Evolutionary conservation across 2,113 vertebrate species (phyloP).

Genomic region (Motacilla alba): DNA sequence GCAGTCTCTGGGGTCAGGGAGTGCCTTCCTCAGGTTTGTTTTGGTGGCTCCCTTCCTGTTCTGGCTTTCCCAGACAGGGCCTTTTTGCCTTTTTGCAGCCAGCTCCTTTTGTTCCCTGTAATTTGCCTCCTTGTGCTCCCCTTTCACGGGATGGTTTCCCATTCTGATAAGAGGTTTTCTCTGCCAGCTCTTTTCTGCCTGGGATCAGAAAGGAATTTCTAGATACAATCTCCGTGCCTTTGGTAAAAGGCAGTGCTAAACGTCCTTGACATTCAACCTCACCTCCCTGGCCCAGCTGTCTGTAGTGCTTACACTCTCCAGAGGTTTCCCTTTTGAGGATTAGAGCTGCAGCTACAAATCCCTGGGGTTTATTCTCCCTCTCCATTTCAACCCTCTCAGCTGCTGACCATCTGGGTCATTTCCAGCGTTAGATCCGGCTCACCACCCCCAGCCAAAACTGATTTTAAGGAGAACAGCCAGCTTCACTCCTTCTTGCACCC

Average conservation of each 20-base stretch:
- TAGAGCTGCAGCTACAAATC: not conserved
- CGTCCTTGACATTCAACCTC: not conserved
- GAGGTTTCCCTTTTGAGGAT: not conserved
- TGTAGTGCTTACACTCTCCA: not conserved
- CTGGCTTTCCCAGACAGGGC: not conserved
- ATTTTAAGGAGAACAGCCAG: not conserved
- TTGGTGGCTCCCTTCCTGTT: not conserved
- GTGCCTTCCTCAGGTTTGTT: not conserved
- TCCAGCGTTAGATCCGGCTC: not conserved
- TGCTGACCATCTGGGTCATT: not conserved
- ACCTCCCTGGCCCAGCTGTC: not conserved
- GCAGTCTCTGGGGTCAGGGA: not conserved
- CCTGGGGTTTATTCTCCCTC: not conserved
- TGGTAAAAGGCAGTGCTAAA: not conserved
- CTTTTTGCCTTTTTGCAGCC: too few species aligned
- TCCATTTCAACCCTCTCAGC: not conserved
- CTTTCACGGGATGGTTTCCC: not conserved
- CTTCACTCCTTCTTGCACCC: not conserved
- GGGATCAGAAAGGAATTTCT: not conserved
- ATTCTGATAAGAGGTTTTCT: not conserved
- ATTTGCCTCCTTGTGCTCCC: not conserved
- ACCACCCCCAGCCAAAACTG: too few species aligned
- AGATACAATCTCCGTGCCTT: not conserved
- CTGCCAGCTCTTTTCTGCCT: not conserved
- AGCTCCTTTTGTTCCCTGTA: not conserved